phyloP scores from a whole-genome alignment of 2,888 invertebrate species.

The Aethes cnicana region DNA sequence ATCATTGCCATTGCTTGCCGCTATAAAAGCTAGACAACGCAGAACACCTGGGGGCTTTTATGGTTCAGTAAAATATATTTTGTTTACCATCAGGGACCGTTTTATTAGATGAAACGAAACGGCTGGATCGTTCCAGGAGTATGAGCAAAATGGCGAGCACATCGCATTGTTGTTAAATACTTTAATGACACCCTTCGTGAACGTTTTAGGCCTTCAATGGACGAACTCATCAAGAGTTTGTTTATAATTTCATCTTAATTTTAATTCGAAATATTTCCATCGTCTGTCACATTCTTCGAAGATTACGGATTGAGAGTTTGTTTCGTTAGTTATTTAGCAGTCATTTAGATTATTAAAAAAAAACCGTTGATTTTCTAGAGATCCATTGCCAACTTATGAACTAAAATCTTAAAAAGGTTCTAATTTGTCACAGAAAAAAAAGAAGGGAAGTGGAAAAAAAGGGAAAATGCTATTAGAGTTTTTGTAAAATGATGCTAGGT shows the following conservation, averaged over 20 bases:
- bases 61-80: conserved; percentile 44
- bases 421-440: too few species aligned
- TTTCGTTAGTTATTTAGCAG: too few species aligned
- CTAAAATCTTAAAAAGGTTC: too few species aligned
- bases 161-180: conserved; percentile 17
- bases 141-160: conserved; percentile 1
- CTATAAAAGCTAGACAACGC: conserved; percentile 45
- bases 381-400: too few species aligned
- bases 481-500: too few species aligned
- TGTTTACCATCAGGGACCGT: conserved; percentile 35
- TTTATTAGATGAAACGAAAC: conserved; percentile 25
- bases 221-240: conserved; percentile 14
- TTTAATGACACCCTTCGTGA: background rate
- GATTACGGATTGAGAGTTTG: too few species aligned
- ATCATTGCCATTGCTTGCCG: conserved; percentile 34
- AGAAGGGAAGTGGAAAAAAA: too few species aligned
- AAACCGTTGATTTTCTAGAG: too few species aligned
- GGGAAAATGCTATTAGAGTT: too few species aligned
- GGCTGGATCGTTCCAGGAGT: background rate
- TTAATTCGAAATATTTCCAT: background rate
- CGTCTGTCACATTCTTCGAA: background rate
- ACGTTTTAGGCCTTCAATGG: background rate
- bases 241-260: background rate
- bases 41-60: conserved; percentile 47
- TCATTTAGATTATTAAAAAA: too few species aligned